Conservation (phyloP, 2,797 vertebrate species). For the Chromis chromis region DNA sequence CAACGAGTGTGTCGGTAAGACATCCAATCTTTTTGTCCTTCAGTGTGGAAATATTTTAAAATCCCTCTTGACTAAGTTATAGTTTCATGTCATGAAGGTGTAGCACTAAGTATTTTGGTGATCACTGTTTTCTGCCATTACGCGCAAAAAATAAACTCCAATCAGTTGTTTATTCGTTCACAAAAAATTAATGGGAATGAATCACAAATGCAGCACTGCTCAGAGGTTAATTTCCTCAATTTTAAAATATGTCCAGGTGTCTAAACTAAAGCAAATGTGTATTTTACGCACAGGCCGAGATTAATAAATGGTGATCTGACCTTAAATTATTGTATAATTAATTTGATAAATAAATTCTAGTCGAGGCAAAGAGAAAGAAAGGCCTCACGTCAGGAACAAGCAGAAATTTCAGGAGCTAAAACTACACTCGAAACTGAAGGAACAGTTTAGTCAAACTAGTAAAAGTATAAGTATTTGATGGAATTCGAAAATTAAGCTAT, state of each 20-base stretch:
- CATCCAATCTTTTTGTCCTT: background rate
- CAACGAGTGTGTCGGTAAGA: slow-evolving; percentile 99
- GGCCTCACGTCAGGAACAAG: slow-evolving; percentile 11
- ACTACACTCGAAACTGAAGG: background rate
- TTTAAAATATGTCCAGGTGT: background rate
- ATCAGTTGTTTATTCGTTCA: background rate
- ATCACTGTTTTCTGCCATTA: background rate
- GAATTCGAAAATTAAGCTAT: background rate
- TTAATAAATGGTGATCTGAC: background rate
- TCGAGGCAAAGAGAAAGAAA: background rate
- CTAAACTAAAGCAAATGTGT: background rate
- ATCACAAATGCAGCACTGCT: background rate
- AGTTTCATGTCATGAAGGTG: background rate
- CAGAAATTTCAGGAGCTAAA: background rate
- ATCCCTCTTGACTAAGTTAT: background rate
- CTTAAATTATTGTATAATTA: background rate
- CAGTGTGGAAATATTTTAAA: background rate
- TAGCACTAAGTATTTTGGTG: background rate
- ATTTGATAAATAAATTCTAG: background rate
- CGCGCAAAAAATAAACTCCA: slow-evolving; percentile 9
- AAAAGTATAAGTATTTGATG: background rate
- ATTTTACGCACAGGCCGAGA: background rate
- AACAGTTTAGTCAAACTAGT: background rate
- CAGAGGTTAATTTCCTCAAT: background rate
- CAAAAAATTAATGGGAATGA: background rate